These are phyloP conservation scores for Acipenser transmontanus DNA, from an alignment of 2,797 vertebrate genomes.

Conservation along the genomic window DNA sequence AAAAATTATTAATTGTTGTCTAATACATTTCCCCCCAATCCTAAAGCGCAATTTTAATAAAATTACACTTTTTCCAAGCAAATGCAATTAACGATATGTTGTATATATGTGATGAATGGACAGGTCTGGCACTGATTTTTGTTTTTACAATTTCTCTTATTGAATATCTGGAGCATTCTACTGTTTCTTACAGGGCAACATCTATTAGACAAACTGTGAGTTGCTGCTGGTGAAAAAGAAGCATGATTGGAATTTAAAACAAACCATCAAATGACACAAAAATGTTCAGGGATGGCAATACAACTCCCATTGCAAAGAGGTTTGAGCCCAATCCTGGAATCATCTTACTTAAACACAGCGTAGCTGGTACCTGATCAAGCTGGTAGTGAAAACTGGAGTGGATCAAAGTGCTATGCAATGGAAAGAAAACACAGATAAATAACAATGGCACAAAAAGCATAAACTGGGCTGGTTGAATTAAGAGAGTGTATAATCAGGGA, in stretches of 20 bases:
- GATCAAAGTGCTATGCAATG: too few species aligned
- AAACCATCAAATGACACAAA: background rate
- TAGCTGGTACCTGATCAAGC: too few species aligned
- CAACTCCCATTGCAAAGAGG: background rate
- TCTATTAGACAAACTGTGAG: slow-evolving; percentile 5
- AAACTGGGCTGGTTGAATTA: too few species aligned
- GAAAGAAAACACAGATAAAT: too few species aligned
- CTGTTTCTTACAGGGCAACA: slow-evolving; percentile 4
- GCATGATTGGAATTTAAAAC: slow-evolving; percentile 13
- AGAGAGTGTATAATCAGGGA: too few species aligned
- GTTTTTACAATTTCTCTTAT: background rate
- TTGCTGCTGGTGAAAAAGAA: background rate
- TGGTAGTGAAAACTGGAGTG: too few species aligned
- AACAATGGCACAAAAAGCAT: too few species aligned
- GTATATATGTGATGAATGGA: slow-evolving; percentile 13
- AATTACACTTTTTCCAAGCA: slow-evolving; percentile 7
- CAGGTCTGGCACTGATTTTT: background rate
- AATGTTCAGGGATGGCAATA: background rate
- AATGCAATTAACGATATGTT: slow-evolving; percentile 10
- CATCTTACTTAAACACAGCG: too few species aligned
- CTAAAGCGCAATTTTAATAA: slow-evolving; percentile 4
- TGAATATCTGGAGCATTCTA: background rate
- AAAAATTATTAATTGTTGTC: background rate
- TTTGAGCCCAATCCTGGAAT: too few species aligned
- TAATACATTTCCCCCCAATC: background rate